Evolutionary conservation across 2,888 invertebrate species (phyloP).

Genomic region (Ryuthela nishihirai): DNA sequence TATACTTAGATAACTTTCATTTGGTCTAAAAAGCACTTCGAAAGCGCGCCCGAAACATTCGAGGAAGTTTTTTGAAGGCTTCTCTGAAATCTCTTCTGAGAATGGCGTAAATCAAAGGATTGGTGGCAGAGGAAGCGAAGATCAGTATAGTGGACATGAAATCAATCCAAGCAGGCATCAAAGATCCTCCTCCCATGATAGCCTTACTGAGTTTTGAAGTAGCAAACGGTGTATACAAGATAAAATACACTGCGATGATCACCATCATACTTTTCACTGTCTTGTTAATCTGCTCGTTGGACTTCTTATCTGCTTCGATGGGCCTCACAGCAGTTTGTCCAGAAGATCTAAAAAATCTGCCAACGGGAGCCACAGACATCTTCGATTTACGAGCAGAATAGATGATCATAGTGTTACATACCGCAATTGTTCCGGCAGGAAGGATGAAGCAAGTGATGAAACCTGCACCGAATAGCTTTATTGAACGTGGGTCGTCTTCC

Average conservation of each 20-base stretch:
- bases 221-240: slow-evolving; percentile 51
- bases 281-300: too few species aligned
- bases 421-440: background rate
- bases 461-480: background rate
- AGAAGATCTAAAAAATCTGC: too few species aligned
- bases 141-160: slow-evolving; percentile 46
- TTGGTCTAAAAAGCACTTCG: too few species aligned
- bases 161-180: slow-evolving; percentile 46
- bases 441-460: slow-evolving; percentile 1
- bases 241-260: slow-evolving; percentile 48
- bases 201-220: slow-evolving; percentile 50
- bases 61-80: slow-evolving; percentile 17
- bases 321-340: too few species aligned
- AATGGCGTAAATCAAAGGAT: slow-evolving; percentile 49
- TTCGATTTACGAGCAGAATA: slow-evolving; percentile 4
- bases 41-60: background rate
- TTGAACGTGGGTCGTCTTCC: background rate
- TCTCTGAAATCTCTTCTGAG: slow-evolving; percentile 24
- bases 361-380: background rate
- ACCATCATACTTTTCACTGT: slow-evolving; percentile 44
- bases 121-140: slow-evolving; percentile 47
- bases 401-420: slow-evolving; percentile 12
- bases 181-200: slow-evolving; percentile 11
- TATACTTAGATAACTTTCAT: too few species aligned
- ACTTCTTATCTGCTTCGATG: too few species aligned